Evolutionary conservation across 2,113 vertebrate genomes (phyloP), one percentile per base, ranked within the genome.

Genomic region (Chaetorhynchus papuensis): DNA sequence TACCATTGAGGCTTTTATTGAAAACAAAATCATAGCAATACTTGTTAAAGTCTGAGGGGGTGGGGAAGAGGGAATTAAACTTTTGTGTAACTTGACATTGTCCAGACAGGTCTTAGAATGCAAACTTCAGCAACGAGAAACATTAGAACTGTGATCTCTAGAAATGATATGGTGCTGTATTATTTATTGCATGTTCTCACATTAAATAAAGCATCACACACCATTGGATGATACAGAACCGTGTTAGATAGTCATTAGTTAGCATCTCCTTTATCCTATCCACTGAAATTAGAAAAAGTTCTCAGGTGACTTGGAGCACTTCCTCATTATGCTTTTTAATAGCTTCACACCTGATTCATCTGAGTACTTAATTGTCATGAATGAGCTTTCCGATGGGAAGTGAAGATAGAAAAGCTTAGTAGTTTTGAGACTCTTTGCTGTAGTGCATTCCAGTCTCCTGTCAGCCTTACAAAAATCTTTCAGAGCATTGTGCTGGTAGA

Each of bases 51-150:
- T 90, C 68, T 77, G 75, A 88, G 64, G 78, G 50, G 71, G 44
- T 87, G 45, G 63, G 66, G 39, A 83, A 74, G 75, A 90, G 50
- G 39, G 94, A 86, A 86, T 95, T 90, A 88, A 74, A 90, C 30
- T 60, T 52, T 53, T 92, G 87, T 94, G 92, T 92, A 86, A 96
- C 69, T 45, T 96, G 85, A 89, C 68, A 81, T 86, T 49, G 0
- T 81, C 76, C 92, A 90, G 88, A 83, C 65, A 90, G 49, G 83
- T 75, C 95, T 94, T 66, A 92, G 72, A 90, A 94, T 61, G 72
- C 65, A 84, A 60, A 83, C 65, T 56, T 60, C 56, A 75, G 68
- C 86, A 92, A 47, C 10, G 56, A 94, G 57, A 72, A 87, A 74
- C 19, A 20, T 37, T 52, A 70, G 26, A 83, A 63, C 42, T 83